Base-by-base conservation (phyloP, 2,797 vertebrate species). In the Apodemus agrarius region DNA sequence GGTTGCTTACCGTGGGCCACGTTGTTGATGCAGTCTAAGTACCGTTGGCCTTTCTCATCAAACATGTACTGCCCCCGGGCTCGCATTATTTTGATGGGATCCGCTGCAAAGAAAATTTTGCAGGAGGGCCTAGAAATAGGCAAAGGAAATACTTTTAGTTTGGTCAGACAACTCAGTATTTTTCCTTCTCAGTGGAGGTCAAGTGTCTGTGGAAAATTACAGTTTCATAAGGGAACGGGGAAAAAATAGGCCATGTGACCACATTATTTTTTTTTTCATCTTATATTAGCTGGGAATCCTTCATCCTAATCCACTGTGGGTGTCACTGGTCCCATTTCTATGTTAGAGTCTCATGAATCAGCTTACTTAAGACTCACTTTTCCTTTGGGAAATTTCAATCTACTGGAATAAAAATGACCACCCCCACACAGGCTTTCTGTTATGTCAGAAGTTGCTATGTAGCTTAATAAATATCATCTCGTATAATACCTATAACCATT, bases 21-120 rank as follows among this genome's bases (percentile, higher is more conserved):
- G 0, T 99, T 99, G 98, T 99, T 99, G 98, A 99, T 99, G 98
- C 99, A 99, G 87, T 99, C 99, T 96, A 99, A 97, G 98, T 99
- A 99, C 93, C 97, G 98, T 67, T 99, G 98, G 10, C 99, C 99
- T 72, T 98, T 99, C 96, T 99, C 99, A 81, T 99, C 99, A 86
- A 99, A 99, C 99, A 99, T 99, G 97, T 99, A 99, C 97, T 99
- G 99, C 57, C 99, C 99, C 97, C 97, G 99, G 96, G 99, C 99
- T 43, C 96, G 98, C 29, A 99, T 98, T 59, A 99, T 99, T 98
- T 99, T 99, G 98, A 99, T 98, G 13, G 99, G 99, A 97, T 99
- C 99, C 95, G 99, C 98, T 83, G 99, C 99, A 98, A 99, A 99
- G 98, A 99, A 99, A 80, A 99, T 99, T 98, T 99, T 99, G 98